Conservation (phyloP, 2,888 invertebrate species). For the Hipparchia sbordonii region DNA sequence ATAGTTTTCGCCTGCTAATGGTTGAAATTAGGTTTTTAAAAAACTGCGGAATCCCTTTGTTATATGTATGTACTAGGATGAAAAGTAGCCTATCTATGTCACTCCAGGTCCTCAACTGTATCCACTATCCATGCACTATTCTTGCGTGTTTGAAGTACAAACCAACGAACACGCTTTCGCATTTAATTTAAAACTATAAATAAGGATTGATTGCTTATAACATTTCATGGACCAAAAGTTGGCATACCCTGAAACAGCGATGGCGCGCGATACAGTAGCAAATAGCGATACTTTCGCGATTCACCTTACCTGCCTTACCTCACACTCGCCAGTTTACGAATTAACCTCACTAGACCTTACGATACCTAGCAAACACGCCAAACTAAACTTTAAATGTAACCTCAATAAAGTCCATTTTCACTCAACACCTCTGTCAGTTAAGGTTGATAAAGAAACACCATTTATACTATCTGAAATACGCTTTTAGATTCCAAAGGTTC, state of each 20-base stretch:
- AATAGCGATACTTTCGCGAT: constrained; percentile 80
- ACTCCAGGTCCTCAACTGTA: too few relatives aligned
- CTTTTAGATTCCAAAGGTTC: constrained; percentile 48
- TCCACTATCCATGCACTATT: too few relatives aligned
- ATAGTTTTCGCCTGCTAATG: too few relatives aligned
- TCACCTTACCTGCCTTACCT: constrained; percentile 75
- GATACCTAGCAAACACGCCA: constrained; percentile 32
- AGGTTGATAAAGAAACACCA: constrained; percentile 48
- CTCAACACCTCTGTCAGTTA: constrained; percentile 35
- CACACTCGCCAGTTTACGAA: constrained; percentile 66
- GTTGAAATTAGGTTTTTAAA: too few relatives aligned
- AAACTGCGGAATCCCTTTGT: too few relatives aligned
- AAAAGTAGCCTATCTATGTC: too few relatives aligned
- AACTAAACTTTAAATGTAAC: constrained; percentile 43
- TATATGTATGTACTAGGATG: too few relatives aligned
- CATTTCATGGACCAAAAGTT: constrained; percentile 48
- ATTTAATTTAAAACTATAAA: background rate
- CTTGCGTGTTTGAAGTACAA: too few relatives aligned
- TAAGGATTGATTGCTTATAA: background rate
- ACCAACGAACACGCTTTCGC: too few relatives aligned
- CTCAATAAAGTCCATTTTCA: constrained; percentile 36
- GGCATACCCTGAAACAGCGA: constrained; percentile 57
- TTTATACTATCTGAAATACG: constrained; percentile 65
- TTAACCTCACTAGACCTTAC: constrained; percentile 46
- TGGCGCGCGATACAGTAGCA: constrained; percentile 82